Base-by-base conservation (phyloP, 2,113 vertebrate genomes). In the Sphyrna mokarran region DNA sequence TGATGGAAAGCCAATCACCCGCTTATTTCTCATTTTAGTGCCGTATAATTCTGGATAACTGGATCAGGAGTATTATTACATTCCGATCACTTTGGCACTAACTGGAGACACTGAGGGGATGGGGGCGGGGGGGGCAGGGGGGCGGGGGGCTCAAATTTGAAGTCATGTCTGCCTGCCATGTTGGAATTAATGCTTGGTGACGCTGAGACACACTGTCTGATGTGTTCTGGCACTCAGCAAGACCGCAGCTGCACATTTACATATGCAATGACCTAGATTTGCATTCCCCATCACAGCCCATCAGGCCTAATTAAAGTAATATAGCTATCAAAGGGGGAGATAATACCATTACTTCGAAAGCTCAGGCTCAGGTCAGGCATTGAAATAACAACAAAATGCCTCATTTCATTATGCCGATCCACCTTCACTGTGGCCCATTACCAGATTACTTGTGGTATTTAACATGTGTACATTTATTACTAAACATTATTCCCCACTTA, bases 221-320 rank as follows among this genome's bases (percentile, higher is more conserved):
- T 97, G 97, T 95, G 97, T 97, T 98, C 97, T 97, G 97, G 98
- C 98, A 97, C 97, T 69, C 97, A 95, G 96, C 95, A 97, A 97
- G 97, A 97, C 97, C 97, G 97, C 98, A 98, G 98, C 98, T 98
- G 98, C 97, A 97, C 96, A 98, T 98, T 98, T 98, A 97, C 98
- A 99, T 98, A 98, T 97, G 98, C 98, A 97, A 98, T 98, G 98
- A 98, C 98, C 98, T 97, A 98, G 97, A 98, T 98, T 98, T 98
- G 97, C 98, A 98, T 97, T 98, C 96, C 96, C 97, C 96, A 98
- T 97, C 97, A 98, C 97, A 98, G 97, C 97, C 97, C 97, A 98
- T 98, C 98, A 97, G 96, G 96, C 97, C 97, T 98, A 98, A 98
- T 98, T 98, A 98, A 97, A 97, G 96, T 96, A 97, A 97, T 0